A percentile compares a stretch with the other conserved stretches of the same genome.
Conservation (phyloP, 2,113 vertebrate genomes). For the Salvelinus namaycush region DNA sequence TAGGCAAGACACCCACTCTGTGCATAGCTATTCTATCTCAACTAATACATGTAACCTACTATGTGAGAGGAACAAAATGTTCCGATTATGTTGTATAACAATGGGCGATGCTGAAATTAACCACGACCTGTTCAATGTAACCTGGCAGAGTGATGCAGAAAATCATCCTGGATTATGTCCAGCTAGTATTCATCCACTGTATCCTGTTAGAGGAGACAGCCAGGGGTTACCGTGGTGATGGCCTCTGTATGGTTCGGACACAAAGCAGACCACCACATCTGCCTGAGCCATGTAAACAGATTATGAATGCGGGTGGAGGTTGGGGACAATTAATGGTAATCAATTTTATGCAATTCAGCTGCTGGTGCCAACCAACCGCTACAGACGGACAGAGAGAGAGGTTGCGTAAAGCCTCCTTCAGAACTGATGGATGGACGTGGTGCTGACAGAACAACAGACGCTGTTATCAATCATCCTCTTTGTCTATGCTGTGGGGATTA, state of each 20-base stretch:
- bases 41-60: neutral
- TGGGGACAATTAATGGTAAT: slow-evolving; percentile 68
- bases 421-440: slow-evolving; percentile 28
- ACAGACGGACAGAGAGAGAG: slow-evolving; percentile 5
- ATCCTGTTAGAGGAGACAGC: neutral
- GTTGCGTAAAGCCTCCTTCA: slow-evolving; percentile 45
- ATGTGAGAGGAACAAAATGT: slow-evolving; percentile 1
- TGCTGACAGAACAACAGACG: neutral
- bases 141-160: neutral
- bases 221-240: neutral
- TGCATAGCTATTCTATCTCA: neutral
- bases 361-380: slow-evolving; percentile 38
- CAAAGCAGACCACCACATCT: slow-evolving; percentile 39
- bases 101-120: no score
- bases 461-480: neutral
- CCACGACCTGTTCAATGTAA: no score
- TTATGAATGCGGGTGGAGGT: slow-evolving; percentile 46
- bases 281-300: slow-evolving; percentile 58
- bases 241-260: neutral
- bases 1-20: neutral
- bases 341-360: slow-evolving; percentile 55
- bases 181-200: neutral
- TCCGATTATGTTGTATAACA: no score
- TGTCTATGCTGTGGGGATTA: no score
- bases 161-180: slow-evolving; percentile 7